Percentiles rank a stretch among this genome's conserved stretches.
phyloP scores from a whole-genome alignment of 2,888 invertebrate genomes.

The Anagyrus pseudococci region DNA sequence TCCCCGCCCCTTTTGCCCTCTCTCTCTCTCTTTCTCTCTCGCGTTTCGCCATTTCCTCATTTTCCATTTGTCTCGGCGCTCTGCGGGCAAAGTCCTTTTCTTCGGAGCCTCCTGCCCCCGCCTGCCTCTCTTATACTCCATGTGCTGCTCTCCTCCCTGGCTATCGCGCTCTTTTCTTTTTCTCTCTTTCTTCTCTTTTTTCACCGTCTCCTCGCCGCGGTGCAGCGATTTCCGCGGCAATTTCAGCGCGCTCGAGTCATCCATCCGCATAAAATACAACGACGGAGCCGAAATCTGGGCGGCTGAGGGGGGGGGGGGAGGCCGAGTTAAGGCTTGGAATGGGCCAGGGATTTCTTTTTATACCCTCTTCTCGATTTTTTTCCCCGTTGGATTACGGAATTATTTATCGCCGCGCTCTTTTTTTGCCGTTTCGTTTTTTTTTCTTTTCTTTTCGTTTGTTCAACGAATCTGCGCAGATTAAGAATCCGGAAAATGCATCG shows the following conservation, averaged over 20 bases:
- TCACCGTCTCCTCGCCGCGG: neutral
- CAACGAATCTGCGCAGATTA: no score
- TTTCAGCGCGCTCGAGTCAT: slow-evolving; percentile 22
- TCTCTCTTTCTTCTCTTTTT: slow-evolving; percentile 4
- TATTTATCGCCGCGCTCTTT: neutral
- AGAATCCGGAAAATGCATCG: no score
- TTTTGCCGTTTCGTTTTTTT: slow-evolving; percentile 28
- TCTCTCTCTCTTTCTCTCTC: no score
- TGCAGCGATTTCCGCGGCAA: slow-evolving; percentile 30
- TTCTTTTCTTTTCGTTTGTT: slow-evolving; percentile 39
- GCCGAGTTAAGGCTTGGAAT: no score
- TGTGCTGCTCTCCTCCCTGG: no score
- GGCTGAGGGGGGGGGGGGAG: no score
- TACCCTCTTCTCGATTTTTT: neutral
- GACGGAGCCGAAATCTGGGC: slow-evolving; percentile 22
- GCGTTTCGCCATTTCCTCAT: slow-evolving; percentile 31
- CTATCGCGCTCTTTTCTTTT: no score
- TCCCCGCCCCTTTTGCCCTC: neutral
- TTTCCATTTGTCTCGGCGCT: slow-evolving; percentile 33
- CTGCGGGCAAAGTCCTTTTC: slow-evolving; percentile 13
- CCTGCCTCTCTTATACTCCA: no score
- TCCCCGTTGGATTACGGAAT: neutral
- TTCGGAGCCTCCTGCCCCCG: neutral
- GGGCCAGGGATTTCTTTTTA: slow-evolving; percentile 7
- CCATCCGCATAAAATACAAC: slow-evolving; percentile 30